Base-by-base conservation (phyloP, 2,797 vertebrate species). In the Molossus molossus region DNA sequence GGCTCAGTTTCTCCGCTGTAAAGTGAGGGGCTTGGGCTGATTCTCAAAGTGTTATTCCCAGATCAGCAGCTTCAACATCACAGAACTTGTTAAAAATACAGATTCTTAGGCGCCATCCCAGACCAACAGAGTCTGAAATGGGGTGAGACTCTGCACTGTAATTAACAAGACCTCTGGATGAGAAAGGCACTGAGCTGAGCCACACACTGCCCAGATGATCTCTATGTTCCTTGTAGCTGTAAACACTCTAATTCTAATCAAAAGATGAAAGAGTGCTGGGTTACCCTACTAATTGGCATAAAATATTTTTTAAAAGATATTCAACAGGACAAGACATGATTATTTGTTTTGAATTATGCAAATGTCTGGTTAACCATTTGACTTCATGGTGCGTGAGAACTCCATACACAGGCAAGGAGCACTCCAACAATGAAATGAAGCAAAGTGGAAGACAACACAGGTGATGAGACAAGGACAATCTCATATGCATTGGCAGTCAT, bases 191-290 rank as follows among this genome's bases (percentile, higher is more conserved):
- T 45, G 69, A 82, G 11, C 6, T 33, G 82, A 92, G 69, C 18
- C 58, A 25, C 13, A 18, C 58, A 25, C 13, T 2, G 2, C 6
- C n/a, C 48, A 29, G n/a, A 21, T 40, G 27, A 73, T 18, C 58
- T 81, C 81, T 45, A 4, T 0, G 1, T 60, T 37, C 64, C 67
- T 67, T 5, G 10, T 1, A 14, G 45, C 25, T 50, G 1, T 37
- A 29, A 85, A 73, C 9, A 70, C 37, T 21, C 45, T 33, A 45
- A 82, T 79, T 85, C 37, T 65, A 72, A 65, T 18, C 10, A 25
- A 91, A 92, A 79, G 40, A 73, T 33, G 25, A 82, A 77, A 94
- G n/a, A 55, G 15, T 89, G 23, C n/a, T 57, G 40, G 40, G 17
- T 94, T 81, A 15, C 10, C 27, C 20, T 79, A 37, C 18, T 80